Percentiles rank a stretch among this genome's conserved stretches.
These are phyloP conservation scores for Griposia aprilina DNA, from an alignment of 2,888 invertebrate genomes.

Conservation along the genomic window DNA sequence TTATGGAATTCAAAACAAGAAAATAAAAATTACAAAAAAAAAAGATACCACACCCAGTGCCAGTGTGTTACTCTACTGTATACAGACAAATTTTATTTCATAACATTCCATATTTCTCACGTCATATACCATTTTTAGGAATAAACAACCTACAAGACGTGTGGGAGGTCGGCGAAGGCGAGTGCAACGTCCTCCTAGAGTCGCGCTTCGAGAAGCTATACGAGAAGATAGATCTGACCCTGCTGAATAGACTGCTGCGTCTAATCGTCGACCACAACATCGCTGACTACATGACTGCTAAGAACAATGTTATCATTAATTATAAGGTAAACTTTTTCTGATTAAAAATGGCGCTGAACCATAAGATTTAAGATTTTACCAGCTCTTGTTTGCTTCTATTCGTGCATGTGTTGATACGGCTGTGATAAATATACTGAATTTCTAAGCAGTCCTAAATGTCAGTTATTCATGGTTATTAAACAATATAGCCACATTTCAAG, in stretches of 20 bases:
- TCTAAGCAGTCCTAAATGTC: neutral
- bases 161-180: constrained; percentile 99
- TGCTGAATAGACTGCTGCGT: constrained; percentile 98
- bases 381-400: neutral
- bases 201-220: constrained; percentile 99
- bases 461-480: neutral
- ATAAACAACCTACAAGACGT: constrained; percentile 99
- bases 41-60: no score
- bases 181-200: constrained; percentile 99
- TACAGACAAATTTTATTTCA: neutral
- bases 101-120: neutral
- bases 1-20: no score
- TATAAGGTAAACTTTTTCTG: constrained; percentile 93
- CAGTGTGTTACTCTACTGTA: neutral
- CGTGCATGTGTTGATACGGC: no score
- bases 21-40: no score
- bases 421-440: neutral
- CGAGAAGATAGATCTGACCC: constrained; percentile 99
- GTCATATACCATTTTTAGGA: constrained; percentile 79
- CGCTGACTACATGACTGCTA: constrained; percentile 99
- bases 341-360: neutral
- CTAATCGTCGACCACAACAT: constrained; percentile 99
- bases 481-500: neutral
- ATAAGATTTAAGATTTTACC: neutral
- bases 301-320: constrained; percentile 99